Evolutionary conservation across 2,888 invertebrate genomes (phyloP).

Genomic region (Dascillus cervinus): DNA sequence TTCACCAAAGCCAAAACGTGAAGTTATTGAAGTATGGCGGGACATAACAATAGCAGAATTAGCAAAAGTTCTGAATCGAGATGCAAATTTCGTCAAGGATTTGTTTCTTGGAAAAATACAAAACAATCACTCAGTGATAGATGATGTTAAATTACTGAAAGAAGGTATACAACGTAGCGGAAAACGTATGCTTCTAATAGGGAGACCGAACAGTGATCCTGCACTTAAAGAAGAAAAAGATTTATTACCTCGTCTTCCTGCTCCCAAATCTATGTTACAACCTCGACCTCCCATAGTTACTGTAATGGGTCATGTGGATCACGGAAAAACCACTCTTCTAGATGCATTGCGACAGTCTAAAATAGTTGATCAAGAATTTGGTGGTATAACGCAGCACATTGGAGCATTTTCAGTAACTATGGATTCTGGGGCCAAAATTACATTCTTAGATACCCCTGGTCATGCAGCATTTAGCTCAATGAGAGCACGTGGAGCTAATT

Average conservation of each 20-base stretch:
- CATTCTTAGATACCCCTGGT: conserved; percentile 97
- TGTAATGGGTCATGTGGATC: conserved; percentile 99
- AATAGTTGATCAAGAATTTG: conserved; percentile 88
- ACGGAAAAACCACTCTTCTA: conserved; percentile 95
- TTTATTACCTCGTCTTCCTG: conserved; percentile 54
- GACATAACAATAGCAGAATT: conserved; percentile 75
- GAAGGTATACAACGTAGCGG: conserved; percentile 35
- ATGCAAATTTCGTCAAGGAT: conserved; percentile 49
- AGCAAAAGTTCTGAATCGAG: conserved; percentile 54
- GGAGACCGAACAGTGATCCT: conserved; percentile 24
- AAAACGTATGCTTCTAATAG: conserved; percentile 36
- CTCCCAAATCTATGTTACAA: conserved; percentile 55
- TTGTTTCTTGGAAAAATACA: conserved; percentile 33
- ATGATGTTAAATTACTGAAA: conserved; percentile 34
- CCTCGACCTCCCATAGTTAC: conserved; percentile 90
- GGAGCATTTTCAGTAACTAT: conserved; percentile 84
- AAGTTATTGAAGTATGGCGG: conserved; percentile 64
- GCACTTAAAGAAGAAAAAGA: conserved; percentile 35
- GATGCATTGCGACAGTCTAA: conserved; percentile 80
- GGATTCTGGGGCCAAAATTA: conserved; percentile 66
- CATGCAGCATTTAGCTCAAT: conserved; percentile 96
- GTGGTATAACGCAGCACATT: conserved; percentile 98
- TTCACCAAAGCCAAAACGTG: conserved; percentile 48
- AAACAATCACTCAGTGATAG: conserved; percentile 26
- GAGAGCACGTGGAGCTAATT: conserved; percentile 87